These are phyloP conservation scores for Rhorus exstirpatorius DNA, from an alignment of 2,888 invertebrate genomes.

Conservation along the genomic window DNA sequence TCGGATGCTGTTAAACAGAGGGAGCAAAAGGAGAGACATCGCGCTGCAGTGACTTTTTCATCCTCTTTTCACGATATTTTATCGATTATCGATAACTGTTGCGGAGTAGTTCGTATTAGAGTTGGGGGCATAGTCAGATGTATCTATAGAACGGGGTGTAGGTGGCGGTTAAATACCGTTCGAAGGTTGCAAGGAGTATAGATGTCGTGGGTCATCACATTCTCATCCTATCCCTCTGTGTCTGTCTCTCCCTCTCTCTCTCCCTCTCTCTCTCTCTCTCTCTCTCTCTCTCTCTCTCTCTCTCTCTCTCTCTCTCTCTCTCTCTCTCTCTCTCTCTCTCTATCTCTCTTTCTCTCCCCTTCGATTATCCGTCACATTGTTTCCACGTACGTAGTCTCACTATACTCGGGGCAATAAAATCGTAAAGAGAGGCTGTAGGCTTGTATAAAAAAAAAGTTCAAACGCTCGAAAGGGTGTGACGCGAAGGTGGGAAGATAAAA, in stretches of 20 bases:
- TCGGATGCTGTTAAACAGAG: background rate
- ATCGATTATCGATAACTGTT: constrained; percentile 67
- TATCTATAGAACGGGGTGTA: constrained; percentile 5
- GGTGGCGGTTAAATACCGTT: constrained; percentile 48
- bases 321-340: background rate
- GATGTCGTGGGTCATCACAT: constrained; percentile 11
- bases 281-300: background rate
- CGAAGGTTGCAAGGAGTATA: constrained; percentile 23
- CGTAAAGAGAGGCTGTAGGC: constrained; percentile 28
- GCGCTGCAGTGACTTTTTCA: constrained; percentile 29
- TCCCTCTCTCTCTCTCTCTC: background rate
- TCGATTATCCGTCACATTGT: background rate
- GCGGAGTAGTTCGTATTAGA: background rate
- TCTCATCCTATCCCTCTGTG: constrained; percentile 12
- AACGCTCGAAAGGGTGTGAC: constrained; percentile 27
- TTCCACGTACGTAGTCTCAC: background rate
- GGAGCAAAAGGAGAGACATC: background rate
- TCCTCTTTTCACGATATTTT: constrained; percentile 38
- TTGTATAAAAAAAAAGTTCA: constrained; percentile 37
- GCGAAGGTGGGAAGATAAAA: constrained; percentile 73
- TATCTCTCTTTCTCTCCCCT: background rate
- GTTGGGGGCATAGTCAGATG: constrained; percentile 8
- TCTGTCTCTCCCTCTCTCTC: no score
- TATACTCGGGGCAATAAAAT: constrained; percentile 50
- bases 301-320: no score